These are phyloP conservation scores for Drosophila grimshawi DNA, from an alignment of 1,140 invertebrate genomes.

Conservation along the genomic window DNA sequence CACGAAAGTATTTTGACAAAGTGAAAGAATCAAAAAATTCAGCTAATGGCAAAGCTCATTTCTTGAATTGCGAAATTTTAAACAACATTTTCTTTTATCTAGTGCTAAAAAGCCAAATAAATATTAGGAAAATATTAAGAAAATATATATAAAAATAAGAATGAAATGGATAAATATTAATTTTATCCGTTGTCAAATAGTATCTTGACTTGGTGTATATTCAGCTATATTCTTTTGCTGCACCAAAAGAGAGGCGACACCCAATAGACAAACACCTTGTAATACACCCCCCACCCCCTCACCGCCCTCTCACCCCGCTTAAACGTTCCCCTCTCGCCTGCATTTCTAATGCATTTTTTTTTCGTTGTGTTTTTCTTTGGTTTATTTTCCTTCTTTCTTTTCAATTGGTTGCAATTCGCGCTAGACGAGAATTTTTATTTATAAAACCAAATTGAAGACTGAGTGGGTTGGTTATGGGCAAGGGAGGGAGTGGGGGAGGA, in stretches of 20 bases:
- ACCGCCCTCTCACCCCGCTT: neutral
- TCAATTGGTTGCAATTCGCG: constrained; percentile 72
- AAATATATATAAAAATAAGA: too few relatives aligned
- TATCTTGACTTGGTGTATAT: neutral
- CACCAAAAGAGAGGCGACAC: neutral
- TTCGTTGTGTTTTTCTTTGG: too few relatives aligned
- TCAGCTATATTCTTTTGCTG: constrained; percentile 15
- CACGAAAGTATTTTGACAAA: too few relatives aligned
- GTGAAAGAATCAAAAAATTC: too few relatives aligned
- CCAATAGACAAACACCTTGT: constrained; percentile 12
- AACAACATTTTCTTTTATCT: too few relatives aligned
- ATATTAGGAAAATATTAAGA: too few relatives aligned
- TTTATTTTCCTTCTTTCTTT: constrained; percentile 6
- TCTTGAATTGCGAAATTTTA: too few relatives aligned
- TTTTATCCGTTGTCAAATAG: too few relatives aligned
- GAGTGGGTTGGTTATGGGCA: neutral
- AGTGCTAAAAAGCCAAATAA: too few relatives aligned
- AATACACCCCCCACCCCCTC: neutral
- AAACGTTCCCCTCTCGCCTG: neutral
- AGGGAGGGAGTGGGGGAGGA: neutral
- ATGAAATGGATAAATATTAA: too few relatives aligned
- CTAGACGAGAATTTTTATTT: constrained; percentile 67
- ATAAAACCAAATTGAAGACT: constrained; percentile 67
- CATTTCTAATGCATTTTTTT: constrained; percentile 47
- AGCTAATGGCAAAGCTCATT: too few relatives aligned